Conservation (phyloP, 2,888 invertebrate genomes). For the Trissolcus japonicus region DNA sequence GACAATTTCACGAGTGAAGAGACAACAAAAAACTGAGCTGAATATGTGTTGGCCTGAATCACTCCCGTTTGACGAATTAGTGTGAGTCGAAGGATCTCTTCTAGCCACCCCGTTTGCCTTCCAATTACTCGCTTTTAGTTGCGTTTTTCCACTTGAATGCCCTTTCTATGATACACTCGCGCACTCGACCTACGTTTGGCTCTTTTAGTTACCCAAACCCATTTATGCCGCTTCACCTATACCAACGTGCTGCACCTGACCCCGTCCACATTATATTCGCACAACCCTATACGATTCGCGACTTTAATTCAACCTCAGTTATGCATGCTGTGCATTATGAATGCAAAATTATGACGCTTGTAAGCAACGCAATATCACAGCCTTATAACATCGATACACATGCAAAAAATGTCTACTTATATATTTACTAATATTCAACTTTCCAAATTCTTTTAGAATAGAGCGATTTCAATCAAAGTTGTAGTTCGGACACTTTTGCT, state of each 20-base stretch:
- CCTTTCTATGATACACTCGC: constrained; percentile 73
- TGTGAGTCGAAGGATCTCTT: constrained; percentile 64
- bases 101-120: constrained; percentile 61
- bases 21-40: constrained; percentile 25
- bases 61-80: constrained; percentile 53
- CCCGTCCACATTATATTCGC: constrained; percentile 47
- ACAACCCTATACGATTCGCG: constrained; percentile 37
- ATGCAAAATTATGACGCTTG: constrained; percentile 40
- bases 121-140: constrained; percentile 76
- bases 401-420: too few relatives aligned
- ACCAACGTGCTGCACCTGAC: constrained; percentile 59
- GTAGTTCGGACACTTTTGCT: too few relatives aligned
- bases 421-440: too few relatives aligned
- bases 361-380: constrained; percentile 35
- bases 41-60: constrained; percentile 33
- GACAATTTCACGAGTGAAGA: constrained; percentile 46
- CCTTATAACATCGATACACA: too few relatives aligned
- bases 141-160: constrained; percentile 75
- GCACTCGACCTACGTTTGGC: constrained; percentile 65
- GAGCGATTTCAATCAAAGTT: too few relatives aligned
- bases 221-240: constrained; percentile 64
- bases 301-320: constrained; percentile 49
- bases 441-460: too few relatives aligned
- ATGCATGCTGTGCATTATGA: constrained; percentile 44
- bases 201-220: constrained; percentile 74